Conservation (phyloP, 2,888 invertebrate genomes). For the Hymenopus coronatus region DNA sequence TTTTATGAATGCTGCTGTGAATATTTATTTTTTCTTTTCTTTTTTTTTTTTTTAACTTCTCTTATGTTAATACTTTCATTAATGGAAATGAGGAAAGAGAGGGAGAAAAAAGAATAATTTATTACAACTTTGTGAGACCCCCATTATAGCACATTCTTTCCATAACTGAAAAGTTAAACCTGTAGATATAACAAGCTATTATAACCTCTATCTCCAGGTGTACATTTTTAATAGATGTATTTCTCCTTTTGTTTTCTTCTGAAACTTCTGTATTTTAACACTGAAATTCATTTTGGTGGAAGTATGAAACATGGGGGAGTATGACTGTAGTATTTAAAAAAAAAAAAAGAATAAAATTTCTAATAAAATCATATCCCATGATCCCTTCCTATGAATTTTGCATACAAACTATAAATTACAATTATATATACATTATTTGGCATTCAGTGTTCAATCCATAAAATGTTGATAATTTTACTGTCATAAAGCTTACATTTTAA, state of each 20-base stretch:
- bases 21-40: not conserved
- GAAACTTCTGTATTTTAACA: slow-evolving; percentile 20
- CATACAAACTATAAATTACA: not conserved
- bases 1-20: not conserved
- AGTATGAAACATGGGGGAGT: slow-evolving; percentile 27
- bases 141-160: not conserved
- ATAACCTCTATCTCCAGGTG: not conserved
- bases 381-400: slow-evolving; percentile 11
- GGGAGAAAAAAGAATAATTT: not conserved
- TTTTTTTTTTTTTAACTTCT: not conserved
- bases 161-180: not conserved
- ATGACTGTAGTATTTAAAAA: slow-evolving; percentile 26
- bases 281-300: slow-evolving; percentile 23
- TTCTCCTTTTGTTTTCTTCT: not conserved
- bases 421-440: not conserved
- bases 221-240: not conserved
- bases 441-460: not conserved
- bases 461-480: not conserved
- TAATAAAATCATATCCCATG: slow-evolving; percentile 26
- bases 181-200: not conserved
- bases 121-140: not conserved
- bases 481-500: not conserved
- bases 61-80: not conserved
- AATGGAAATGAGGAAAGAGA: not conserved
- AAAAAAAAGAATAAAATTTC: slow-evolving; percentile 18